These are phyloP conservation scores for Cyprinodon variegatus DNA, from an alignment of 2,113 vertebrate genomes.

Conservation along the genomic window DNA sequence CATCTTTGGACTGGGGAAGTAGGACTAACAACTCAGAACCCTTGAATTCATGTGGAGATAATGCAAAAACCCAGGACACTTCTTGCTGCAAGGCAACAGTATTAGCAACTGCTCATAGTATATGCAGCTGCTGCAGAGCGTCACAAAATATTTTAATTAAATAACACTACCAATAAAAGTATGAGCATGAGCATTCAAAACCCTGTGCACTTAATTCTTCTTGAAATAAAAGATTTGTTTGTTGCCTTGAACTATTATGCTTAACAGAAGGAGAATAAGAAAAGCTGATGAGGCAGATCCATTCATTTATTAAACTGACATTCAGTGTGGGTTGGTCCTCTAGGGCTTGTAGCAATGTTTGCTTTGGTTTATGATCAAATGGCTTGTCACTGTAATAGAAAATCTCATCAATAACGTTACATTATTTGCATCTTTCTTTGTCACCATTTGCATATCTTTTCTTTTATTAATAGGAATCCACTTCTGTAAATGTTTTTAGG, in stretches of 20 bases:
- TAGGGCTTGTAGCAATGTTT: conserved; percentile 25
- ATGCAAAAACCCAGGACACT: too few relatives aligned
- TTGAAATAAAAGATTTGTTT: not conserved
- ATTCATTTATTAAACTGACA: conserved; percentile 54
- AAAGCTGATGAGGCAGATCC: conserved; percentile 38
- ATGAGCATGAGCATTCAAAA: conserved; percentile 6
- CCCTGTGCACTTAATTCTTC: not conserved
- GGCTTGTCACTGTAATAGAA: conserved; percentile 59
- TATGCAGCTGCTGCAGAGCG: too few relatives aligned
- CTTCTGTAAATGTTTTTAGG: conserved; percentile 1
- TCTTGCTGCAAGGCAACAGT: too few relatives aligned
- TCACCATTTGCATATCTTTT: conserved; percentile 35
- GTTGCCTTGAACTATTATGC: conserved; percentile 34
- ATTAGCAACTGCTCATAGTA: too few relatives aligned
- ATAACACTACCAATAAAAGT: not conserved
- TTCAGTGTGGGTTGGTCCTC: conserved; percentile 40
- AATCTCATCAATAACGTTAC: conserved; percentile 61
- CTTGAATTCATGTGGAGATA: too few relatives aligned
- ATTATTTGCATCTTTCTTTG: conserved; percentile 59
- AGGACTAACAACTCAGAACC: too few relatives aligned
- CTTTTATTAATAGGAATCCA: conserved; percentile 16
- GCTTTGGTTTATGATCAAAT: conserved; percentile 62
- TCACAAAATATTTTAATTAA: not conserved
- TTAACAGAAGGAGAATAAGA: conserved; percentile 32
- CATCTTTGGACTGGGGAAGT: too few relatives aligned